Evolutionary conservation across 2,888 invertebrate species (phyloP), one percentile per base, ranked within the genome.

Genomic region (Dicycla oo): DNA sequence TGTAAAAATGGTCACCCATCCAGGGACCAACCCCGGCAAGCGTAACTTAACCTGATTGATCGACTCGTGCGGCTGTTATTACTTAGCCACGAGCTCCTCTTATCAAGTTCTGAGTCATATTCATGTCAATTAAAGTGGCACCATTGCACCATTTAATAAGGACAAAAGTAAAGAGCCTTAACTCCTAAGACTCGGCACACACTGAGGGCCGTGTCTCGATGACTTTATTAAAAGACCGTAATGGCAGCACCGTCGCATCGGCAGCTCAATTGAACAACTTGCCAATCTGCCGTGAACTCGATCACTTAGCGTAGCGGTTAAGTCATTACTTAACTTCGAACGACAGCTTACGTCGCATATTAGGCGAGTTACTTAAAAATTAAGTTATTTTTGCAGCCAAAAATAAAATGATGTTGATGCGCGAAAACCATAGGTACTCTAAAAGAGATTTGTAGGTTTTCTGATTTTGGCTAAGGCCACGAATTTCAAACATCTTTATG

Each of bases 231-330:
- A 66, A 66, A 74, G 30, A 30, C 54, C 20, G 26, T 80, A 80
- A 80, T 78, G 76, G 70, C 64, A 20, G 38, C 30, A 40, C 61
- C 78, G 64, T 23, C 47, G 15, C 7, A 26, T 51, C 23, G 58
- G n/a, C 51, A 4, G 40, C 30, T 75, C 67, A 75, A 75, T 70
- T 60, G 40, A 45, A 63, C 54, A 78, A 78, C 81, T 80, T 78
- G 78, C 62, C 78, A 70, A 80, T 80, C 81, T 60, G 51, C 45
- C 70, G 26, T 38, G 76, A 66, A 67, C 81, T 70, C 70, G 76
- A 78, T 78, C 81, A 78, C 76, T 78, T 80, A 70, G 70, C 57
- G 51, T 4, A 15, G 23, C 40, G 57, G 54, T 80, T 75, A 70
- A 75, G 66, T 70, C 54, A 75, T 78, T 75, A 80, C 81, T 75